Evolutionary conservation across 2,888 invertebrate genomes (phyloP).

Genomic region (Alcis repandata): DNA sequence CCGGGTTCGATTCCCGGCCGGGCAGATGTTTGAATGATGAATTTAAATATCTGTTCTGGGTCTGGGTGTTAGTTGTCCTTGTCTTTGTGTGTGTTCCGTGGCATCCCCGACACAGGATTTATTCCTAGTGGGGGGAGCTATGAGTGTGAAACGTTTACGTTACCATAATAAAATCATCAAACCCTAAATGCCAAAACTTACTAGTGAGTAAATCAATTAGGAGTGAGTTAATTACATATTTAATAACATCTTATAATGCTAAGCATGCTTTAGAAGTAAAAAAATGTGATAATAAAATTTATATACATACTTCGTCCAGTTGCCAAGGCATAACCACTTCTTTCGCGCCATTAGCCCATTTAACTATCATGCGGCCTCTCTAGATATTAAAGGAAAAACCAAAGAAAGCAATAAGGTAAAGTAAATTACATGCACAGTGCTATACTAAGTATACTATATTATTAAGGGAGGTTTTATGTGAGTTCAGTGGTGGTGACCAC

Average conservation of each 20-base stretch:
- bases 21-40: too few species aligned
- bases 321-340: constrained; percentile 84
- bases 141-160: too few species aligned
- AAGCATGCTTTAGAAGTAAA: background rate
- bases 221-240: background rate
- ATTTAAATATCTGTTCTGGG: too few species aligned
- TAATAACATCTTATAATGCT: background rate
- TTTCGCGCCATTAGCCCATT: constrained; percentile 83
- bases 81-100: too few species aligned
- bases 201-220: background rate
- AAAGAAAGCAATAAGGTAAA: constrained; percentile 76
- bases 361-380: constrained; percentile 86
- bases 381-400: constrained; percentile 73
- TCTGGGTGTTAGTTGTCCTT: too few species aligned
- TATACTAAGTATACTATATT: constrained; percentile 32
- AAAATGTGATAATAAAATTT: constrained; percentile 44
- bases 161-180: too few species aligned
- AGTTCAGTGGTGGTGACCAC: background rate
- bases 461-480: background rate
- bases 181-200: background rate
- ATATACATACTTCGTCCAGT: constrained; percentile 78
- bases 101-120: too few species aligned
- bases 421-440: constrained; percentile 73
- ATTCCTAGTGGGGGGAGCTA: too few species aligned
- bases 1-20: too few species aligned